phyloP scores from a whole-genome alignment of 2,113 vertebrate genomes.

The Leucopsar rothschildi region DNA sequence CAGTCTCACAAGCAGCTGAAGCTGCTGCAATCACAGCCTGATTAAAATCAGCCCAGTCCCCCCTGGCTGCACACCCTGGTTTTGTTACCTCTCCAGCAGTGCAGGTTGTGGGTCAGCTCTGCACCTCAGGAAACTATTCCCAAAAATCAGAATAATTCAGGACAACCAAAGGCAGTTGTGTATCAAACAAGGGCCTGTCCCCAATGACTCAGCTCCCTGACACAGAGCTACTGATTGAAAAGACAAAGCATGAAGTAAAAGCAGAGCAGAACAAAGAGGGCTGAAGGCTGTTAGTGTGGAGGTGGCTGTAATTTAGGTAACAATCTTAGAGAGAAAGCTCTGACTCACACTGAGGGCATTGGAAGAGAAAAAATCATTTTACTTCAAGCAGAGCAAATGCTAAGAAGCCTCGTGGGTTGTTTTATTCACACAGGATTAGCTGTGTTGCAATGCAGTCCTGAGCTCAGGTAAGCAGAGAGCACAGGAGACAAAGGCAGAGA shows the following conservation, averaged over 20 bases:
- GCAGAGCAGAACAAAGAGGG: slow-evolving; percentile 6
- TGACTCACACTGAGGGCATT: slow-evolving; percentile 31
- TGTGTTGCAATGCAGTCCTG: neutral
- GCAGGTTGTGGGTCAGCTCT: neutral
- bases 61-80: neutral
- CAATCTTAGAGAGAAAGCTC: neutral
- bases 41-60: neutral
- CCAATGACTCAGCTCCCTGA: neutral
- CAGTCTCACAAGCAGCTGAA: neutral
- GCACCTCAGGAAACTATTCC: neutral
- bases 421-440: neutral
- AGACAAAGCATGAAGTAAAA: slow-evolving; percentile 20
- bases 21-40: neutral
- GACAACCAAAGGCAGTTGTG: neutral
- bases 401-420: neutral
- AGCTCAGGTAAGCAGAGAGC: neutral
- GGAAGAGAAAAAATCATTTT: neutral
- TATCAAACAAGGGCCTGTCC: neutral
- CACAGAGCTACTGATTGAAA: neutral
- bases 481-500: neutral
- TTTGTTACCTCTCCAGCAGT: neutral
- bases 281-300: slow-evolving; percentile 20
- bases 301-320: slow-evolving; percentile 47
- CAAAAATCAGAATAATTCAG: neutral
- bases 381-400: neutral